Base-by-base conservation (phyloP, 2,888 invertebrate species). In the Drosophila borealis region DNA sequence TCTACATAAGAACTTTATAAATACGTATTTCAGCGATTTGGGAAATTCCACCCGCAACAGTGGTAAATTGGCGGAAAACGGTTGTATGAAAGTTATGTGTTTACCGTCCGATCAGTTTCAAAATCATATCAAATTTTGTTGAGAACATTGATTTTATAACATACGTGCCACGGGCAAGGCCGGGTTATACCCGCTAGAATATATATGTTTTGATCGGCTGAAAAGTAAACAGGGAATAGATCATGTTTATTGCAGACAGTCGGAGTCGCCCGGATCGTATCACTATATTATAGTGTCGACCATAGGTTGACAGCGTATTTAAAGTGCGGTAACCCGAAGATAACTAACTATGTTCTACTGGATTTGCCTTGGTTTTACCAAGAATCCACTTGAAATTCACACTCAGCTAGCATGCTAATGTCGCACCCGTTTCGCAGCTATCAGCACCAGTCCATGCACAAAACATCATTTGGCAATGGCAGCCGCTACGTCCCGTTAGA, bases 381-480 rank as follows among this genome's bases (percentile, higher is more conserved):
- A 55, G 44, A 45, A 14, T 10, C 17, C 19, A 29, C 14, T 59
- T 17, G 19, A 17, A 33, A 36, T 50, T 63, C 48, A 42, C 33
- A 55, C 48, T 17, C 25, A 39, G 50, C 29, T 41, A 51, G 79
- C 65, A 86, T 81, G 53, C 78, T 80, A 80, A 86, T 81, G 48
- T 49, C 44, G 25, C 17, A 25, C 51, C 39, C 63, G 41, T 60
- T 61, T 72, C 44, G 39, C 54, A 68, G 91, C 45, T 91, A 80
- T 61, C 54, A 53, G 41, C 78, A 83, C 49, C 91, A 91, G 62
- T 73, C 83, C 36, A 63, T 46, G 14, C 6, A 39, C 36, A 51
- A 65, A 3, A 14, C 36, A 25, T 6, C 3, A 3, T 13, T 13
- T 36, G 36, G 9, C 50, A 69, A 55, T 33, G 54, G 25, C 34